Base-by-base conservation (phyloP, 2,797 vertebrate species). In the Gymnothorax javanicus region DNA sequence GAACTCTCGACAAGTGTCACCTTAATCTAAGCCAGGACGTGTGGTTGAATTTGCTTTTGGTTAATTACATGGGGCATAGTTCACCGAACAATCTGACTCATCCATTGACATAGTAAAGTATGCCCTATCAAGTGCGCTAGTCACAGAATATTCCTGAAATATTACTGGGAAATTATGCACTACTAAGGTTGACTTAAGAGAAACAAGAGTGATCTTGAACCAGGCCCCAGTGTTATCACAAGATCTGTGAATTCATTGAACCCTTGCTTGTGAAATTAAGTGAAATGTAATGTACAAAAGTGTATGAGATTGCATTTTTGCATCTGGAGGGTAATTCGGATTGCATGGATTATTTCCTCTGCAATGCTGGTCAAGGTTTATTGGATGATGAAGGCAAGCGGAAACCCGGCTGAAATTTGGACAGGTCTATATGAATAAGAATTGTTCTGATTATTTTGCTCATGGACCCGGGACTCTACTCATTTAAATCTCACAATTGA, bases 401-500 rank as follows among this genome's bases (percentile, higher is more conserved):
- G 56, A 23, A 56, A 52, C 77, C 77, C 52, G 11, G 7, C 77
- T 56, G 52, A n/a, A 81, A 56, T 81, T 56, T n/a, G 56, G 52
- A 52, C 25, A 56, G 20, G 59, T 7, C 56, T 0, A 3, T 52
- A 15, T 33, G 64, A 84, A 84, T 75, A 64, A 64, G 13, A 13
- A 71, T 84, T 60, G 56, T 23, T 84, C 58, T 11, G 82, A 62
- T 84, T 23, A 12, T 50, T 87, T 69, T 52, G 43, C 89, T 84
- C 79, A 77, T 75, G 62, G 84, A 85, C 83, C 54, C 27, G 69
- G 82, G 82, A 54, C 54, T 82, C 79, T 88, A 91, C 93, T 94
- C 90, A 93, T 95, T 93, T 92, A 91, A 94, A 93, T 91, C 93
- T 91, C 88, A 88, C 89, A 94, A 94, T 93, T 90, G 93, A 94